Base-by-base conservation (phyloP, 2,888 invertebrate genomes). In the Patella pellucida region DNA sequence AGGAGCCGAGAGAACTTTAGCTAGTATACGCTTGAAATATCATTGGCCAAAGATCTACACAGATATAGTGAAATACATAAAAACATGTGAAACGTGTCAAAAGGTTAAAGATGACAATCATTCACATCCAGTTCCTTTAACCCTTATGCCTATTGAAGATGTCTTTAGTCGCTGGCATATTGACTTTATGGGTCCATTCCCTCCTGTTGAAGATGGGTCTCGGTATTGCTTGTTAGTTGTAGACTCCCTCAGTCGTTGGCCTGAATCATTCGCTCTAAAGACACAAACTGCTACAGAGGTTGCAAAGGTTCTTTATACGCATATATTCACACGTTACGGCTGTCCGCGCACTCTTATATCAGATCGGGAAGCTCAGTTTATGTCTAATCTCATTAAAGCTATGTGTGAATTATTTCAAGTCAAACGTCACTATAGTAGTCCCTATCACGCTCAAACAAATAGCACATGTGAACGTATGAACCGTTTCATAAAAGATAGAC, bases 301-400 rank as follows among this genome's bases (percentile, higher is more conserved):
- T 2, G 76, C 76, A 19, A 50, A 67, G 4, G 69, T 23, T 31
- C 50, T 76, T 16, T 71, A 51, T 27, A 16, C 50, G 9, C 51
- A 71, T 16, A 69, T 74, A 31, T 77, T 81, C 31, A 76, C 76
- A 15, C 41, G 77, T 9, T 77, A 76, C 69, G 79, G 77, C 0
- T 54, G 72, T 23, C 77, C 77, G 0, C 16, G 56, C 3, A 69
- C 77, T 1, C 71, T 81, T 11, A 41, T 78, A 23, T 78, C 77
- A 16, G 78, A 81, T 51, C 73, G 76, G 72, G 81, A 78, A 19
- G n/a, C 56, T 12, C 75, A 79, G 19, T 78, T 81, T 52, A 68
- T 79, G 67, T 79, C 79, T 3, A 68, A 71, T 5, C 12, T 79
- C 5, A 73, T 79, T 27, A 12, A 15, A 15, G 69, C 68, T 15